Percentiles rank a stretch among this genome's conserved stretches.
Evolutionary conservation across 64 coral and sea anemone genomes (phyloP).

Genomic region (Dendrophyllia cribrosa): DNA sequence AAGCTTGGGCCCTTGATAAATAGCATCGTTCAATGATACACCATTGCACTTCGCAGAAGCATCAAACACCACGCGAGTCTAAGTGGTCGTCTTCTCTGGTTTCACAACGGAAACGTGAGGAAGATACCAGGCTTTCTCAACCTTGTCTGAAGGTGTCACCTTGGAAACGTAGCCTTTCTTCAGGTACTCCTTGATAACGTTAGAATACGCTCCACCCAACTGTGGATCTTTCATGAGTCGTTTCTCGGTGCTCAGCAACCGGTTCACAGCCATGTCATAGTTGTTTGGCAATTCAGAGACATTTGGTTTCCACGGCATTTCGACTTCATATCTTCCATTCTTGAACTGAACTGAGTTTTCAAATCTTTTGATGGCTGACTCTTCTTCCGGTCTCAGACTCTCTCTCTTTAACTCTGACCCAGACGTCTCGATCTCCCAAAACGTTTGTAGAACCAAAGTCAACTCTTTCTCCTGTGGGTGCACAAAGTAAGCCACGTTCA

Average conservation of each 20-base stretch:
- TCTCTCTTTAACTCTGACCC: background rate
- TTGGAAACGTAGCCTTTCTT: slow-evolving; percentile 75
- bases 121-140: slow-evolving; percentile 39
- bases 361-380: slow-evolving; percentile 15
- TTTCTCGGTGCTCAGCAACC: slow-evolving; percentile 78
- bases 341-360: slow-evolving; percentile 49
- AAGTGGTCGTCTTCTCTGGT: slow-evolving; percentile 27
- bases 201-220: slow-evolving; percentile 46
- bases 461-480: slow-evolving; percentile 10
- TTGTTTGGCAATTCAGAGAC: slow-evolving; percentile 56
- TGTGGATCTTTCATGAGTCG: slow-evolving; percentile 56
- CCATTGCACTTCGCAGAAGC: slow-evolving; percentile 42
- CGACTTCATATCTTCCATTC: slow-evolving; percentile 56
- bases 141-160: slow-evolving; percentile 19
- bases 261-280: slow-evolving; percentile 53
- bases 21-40: slow-evolving; percentile 32
- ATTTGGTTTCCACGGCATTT: slow-evolving; percentile 57
- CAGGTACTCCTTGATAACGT: slow-evolving; percentile 46
- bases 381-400: slow-evolving; percentile 34
- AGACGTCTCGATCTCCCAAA: slow-evolving; percentile 80
- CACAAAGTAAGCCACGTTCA: slow-evolving; percentile 24
- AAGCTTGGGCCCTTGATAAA: slow-evolving; percentile 53
- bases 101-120: slow-evolving; percentile 53
- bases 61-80: slow-evolving; percentile 36
- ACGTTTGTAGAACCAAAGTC: slow-evolving; percentile 47